Base-by-base conservation (phyloP, 2,888 invertebrate species). In the Melanostoma scalare region DNA sequence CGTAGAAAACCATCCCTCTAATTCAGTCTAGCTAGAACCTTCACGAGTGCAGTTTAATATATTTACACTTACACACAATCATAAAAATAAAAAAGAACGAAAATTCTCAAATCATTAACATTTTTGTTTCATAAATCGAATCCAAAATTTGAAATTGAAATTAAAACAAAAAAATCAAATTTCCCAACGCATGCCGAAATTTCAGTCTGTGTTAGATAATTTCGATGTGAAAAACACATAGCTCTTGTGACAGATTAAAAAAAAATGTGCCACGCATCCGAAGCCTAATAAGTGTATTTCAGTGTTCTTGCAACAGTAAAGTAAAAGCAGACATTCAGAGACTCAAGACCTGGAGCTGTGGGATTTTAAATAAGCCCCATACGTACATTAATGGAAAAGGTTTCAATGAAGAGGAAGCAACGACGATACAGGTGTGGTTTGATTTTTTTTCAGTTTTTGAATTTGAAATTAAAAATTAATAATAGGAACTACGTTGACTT, bases 321-420 rank as follows among this genome's bases (percentile, higher is more conserved):
- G 20, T 36, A 35, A 44, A 80, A 69, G 71, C 46, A 72, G 55
- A 78, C 44, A 69, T 68, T 42, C 46, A 63, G 20, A 20, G 20
- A 78, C 65, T 74, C 6, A 69, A 73, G 46, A 78, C 56, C 63
- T 73, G 73, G 77, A 73, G 82, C 61, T 65, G 61, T 73, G 44
- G 63, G 56, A 56, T 58, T 73, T 73, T 46, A 63, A 50, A 35
- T 48, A 67, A 72, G 33, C 8, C 67, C 68, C 56, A 69, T 9
- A 60, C 52, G n/a, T 48, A 52, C 53, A 80, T 80, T 72, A 67
- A 85, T 90, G 90, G 90, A 90, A 87, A 90, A 89, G 87, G 88
- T 90, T 89, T 88, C 89, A 88, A 91, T 92, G 87, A 93, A 93
- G 89, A 90, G 93, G 86, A 94, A 94, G 89, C 93, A 94, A 88